Conservation (phyloP, 2,888 invertebrate species). For the Mayetiola destructor region DNA sequence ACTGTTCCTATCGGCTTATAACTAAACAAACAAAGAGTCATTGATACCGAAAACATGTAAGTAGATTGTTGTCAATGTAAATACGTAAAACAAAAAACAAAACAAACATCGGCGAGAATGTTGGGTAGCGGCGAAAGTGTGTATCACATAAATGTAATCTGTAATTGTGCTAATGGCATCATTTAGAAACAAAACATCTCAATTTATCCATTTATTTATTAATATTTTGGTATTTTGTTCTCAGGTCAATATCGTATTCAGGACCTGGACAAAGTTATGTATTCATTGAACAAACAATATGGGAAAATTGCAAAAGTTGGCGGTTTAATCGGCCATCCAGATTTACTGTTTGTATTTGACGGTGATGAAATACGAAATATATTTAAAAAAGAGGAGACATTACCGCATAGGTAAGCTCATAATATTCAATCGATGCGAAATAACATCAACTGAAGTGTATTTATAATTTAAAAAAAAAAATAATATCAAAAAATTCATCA, state of each 20-base stretch:
- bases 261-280: slow-evolving; percentile 38
- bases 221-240: slow-evolving; percentile 17
- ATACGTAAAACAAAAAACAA: no score
- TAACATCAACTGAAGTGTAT: background rate
- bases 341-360: slow-evolving; percentile 56
- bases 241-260: slow-evolving; percentile 38
- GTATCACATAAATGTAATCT: no score
- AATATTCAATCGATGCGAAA: background rate
- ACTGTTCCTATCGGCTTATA: no score
- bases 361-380: slow-evolving; percentile 57
- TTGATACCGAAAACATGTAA: no score
- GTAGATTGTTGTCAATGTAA: no score
- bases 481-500: background rate
- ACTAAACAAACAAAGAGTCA: no score
- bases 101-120: no score
- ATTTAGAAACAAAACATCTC: no score
- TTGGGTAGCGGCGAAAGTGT: no score
- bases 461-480: background rate
- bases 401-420: slow-evolving; percentile 52
- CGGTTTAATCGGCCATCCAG: slow-evolving; percentile 60
- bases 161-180: no score
- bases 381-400: slow-evolving; percentile 51
- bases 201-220: no score
- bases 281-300: slow-evolving; percentile 40
- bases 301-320: slow-evolving; percentile 50